A percentile compares a stretch with the other conserved stretches of the same genome.
Evolutionary conservation across 2,113 vertebrate genomes (phyloP).

Genomic region (Megaleporinus macrocephalus): DNA sequence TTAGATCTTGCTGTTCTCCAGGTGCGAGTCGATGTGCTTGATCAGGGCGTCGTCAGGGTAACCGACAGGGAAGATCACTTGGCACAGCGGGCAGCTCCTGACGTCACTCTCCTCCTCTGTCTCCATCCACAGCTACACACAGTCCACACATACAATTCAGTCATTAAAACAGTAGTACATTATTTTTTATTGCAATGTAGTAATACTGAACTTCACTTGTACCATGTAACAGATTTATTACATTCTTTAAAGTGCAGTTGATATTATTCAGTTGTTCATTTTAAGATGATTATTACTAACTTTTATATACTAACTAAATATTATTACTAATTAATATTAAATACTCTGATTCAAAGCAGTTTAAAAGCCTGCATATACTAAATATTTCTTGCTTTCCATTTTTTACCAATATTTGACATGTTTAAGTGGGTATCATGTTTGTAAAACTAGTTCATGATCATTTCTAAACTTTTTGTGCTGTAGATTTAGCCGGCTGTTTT

Average conservation of each 20-base stretch:
- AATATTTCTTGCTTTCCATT: neutral
- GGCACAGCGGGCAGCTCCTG: conserved; percentile 95
- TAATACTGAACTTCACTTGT: neutral
- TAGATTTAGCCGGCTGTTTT: no score
- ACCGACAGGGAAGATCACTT: conserved; percentile 93
- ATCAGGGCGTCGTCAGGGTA: conserved; percentile 97
- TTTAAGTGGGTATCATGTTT: no score
- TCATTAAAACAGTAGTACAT: conserved; percentile 17
- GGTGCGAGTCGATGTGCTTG: conserved; percentile 98
- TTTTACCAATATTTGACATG: neutral
- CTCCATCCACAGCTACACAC: conserved; percentile 92
- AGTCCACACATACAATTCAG: conserved; percentile 18
- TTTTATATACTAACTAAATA: no score
- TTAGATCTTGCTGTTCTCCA: conserved; percentile 99
- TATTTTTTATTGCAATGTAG: conserved; percentile 12
- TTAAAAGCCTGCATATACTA: neutral
- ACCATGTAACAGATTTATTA: neutral
- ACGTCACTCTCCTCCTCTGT: conserved; percentile 94
- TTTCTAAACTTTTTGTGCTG: no score
- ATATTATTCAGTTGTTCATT: neutral
- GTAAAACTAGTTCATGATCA: no score
- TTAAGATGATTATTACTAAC: no score
- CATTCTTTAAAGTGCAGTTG: no score
- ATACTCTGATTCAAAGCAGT: neutral
- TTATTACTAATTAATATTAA: no score